Base-by-base conservation (phyloP, 2,888 invertebrate species). In the Ypsolopha scabrella region DNA sequence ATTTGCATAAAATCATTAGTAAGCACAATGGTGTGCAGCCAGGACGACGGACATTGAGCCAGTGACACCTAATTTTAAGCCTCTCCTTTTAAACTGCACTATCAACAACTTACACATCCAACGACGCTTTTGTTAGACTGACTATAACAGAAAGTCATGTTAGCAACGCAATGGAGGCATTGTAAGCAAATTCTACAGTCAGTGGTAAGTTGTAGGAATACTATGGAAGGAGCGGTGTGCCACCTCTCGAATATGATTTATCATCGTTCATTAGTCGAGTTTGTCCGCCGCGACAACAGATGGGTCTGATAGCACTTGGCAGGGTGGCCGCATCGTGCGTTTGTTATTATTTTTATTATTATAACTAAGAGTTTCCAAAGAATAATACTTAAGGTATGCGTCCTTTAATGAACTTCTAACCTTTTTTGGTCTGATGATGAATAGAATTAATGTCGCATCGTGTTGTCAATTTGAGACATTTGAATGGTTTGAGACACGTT, bases 1-100 rank as follows among this genome's bases (percentile, higher is more conserved):
- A 86, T 86, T 85, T 86, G 86, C 86, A 86, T 86, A 86, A 86
- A 86, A 85, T 86, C 86, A 85, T 86, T 85, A 86, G 86, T 81
- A 83, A 85, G 83, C 86, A 86, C 86, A 86, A 86, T 85, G 85
- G 81, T 75, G 77, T 70, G 71, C 81, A 75, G 74, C 80, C 79
- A 80, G 82, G 24, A 24, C 24, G 24, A 24, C 24, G 82, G 85
- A 85, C 82, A 83, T 74, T 80, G 71, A 67, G 66, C 69, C 75
- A 80, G 71, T 71, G 75, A 76, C 81, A 78, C 76, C 77, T 76
- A 24, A 45, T 51, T 51, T 41, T 33, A 38, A 51, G 37, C 9
- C 24, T 33, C 36, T 47, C 13, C 13, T 6, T 36, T 11, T 11
- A 7, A 11, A 11, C 35, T 8, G 33, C 11, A 13, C 11, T 38